Percentiles rank a stretch among this genome's conserved stretches.
Evolutionary conservation across 2,797 vertebrate species (phyloP).

Genomic region (Coreius guichenoti): DNA sequence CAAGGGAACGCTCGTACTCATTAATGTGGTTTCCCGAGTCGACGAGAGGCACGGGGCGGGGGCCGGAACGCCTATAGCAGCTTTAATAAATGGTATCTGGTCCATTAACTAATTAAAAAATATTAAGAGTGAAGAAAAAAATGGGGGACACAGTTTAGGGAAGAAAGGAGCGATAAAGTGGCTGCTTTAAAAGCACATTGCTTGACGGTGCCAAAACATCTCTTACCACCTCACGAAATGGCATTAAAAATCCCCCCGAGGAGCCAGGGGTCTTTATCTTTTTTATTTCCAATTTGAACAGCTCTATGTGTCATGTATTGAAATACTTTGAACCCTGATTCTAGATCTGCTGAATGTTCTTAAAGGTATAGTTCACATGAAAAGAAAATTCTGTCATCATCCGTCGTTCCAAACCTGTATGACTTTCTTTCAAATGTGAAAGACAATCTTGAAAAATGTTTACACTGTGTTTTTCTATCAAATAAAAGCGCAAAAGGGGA

Average conservation of each 20-base stretch:
- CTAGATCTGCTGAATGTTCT: not conserved
- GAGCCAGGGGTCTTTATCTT: constrained; percentile 30
- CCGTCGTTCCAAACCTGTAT: not conserved
- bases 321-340: not conserved
- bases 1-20: constrained; percentile 54
- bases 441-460: constrained; percentile 9
- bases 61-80: constrained; percentile 74
- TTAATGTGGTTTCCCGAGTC: constrained; percentile 57
- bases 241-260: constrained; percentile 57
- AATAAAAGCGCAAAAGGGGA: not conserved
- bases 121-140: constrained; percentile 75
- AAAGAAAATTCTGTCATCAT: not conserved
- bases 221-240: constrained; percentile 61
- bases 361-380: not conserved
- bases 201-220: constrained; percentile 69
- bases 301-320: constrained; percentile 6
- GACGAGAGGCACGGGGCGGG: constrained; percentile 13
- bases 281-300: constrained; percentile 26
- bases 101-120: constrained; percentile 86
- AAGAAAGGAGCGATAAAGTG: constrained; percentile 27
- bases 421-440: constrained; percentile 8
- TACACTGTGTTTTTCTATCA: not conserved
- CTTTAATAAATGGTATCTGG: constrained; percentile 81
- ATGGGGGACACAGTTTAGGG: constrained; percentile 22
- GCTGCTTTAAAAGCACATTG: constrained; percentile 79